These are phyloP conservation scores for Olivierus martensii DNA, from an alignment of 1,140 invertebrate genomes.

Conservation along the genomic window DNA sequence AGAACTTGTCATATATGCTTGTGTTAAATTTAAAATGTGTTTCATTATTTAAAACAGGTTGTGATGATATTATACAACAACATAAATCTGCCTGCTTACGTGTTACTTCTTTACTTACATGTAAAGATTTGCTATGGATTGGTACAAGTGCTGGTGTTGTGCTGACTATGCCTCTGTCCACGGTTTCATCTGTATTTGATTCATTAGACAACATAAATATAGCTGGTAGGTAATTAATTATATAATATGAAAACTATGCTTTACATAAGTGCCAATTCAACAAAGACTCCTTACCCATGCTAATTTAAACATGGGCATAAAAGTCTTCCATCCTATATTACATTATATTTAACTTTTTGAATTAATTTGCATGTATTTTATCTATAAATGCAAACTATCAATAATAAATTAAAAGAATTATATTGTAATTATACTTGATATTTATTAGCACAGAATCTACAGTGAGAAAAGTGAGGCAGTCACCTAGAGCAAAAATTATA, in stretches of 20 bases:
- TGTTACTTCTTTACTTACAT: constrained; percentile 71
- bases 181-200: constrained; percentile 37
- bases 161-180: constrained; percentile 66
- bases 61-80: constrained; percentile 86
- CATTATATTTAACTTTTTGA: too few relatives aligned
- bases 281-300: too few relatives aligned
- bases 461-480: too few relatives aligned
- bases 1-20: neutral
- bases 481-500: too few relatives aligned
- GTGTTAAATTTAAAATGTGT: neutral
- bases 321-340: too few relatives aligned
- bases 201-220: neutral
- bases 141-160: constrained; percentile 93
- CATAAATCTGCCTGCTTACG: constrained; percentile 92
- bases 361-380: too few relatives aligned
- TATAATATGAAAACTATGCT: neutral
- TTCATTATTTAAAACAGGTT: constrained; percentile 33
- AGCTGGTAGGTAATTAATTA: neutral
- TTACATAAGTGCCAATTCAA: too few relatives aligned
- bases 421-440: too few relatives aligned
- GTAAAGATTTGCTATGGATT: constrained; percentile 83
- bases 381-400: too few relatives aligned
- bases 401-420: too few relatives aligned
- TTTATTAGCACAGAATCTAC: too few relatives aligned
- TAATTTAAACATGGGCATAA: too few relatives aligned